Evolutionary conservation across 1,140 invertebrate genomes (phyloP).

Genomic region (Rhagoletis pomonella): DNA sequence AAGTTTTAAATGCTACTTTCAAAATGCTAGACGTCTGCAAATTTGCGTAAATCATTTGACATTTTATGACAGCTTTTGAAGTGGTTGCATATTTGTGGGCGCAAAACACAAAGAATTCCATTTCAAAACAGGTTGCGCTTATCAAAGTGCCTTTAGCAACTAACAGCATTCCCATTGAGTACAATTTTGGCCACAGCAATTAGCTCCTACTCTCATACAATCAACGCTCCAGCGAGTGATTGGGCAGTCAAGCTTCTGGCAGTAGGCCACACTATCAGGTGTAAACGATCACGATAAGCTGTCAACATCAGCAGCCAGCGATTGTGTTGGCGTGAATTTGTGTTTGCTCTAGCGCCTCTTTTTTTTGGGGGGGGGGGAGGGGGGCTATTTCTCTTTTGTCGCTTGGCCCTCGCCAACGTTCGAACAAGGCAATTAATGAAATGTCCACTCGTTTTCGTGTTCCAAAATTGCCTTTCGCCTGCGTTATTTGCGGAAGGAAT

Average conservation of each 20-base stretch:
- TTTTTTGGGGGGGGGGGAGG: neutral
- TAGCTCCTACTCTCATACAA: neutral
- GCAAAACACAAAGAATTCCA: neutral
- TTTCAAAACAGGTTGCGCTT: neutral
- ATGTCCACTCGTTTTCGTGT: conserved; percentile 1
- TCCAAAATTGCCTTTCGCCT: neutral
- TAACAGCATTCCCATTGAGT: neutral
- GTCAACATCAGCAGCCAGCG: neutral
- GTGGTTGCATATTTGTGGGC: neutral
- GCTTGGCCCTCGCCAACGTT: neutral
- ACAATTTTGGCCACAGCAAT: neutral
- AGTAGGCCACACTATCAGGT: conserved; percentile 7
- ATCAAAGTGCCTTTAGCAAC: neutral
- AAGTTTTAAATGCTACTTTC: neutral
- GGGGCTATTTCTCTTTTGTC: neutral
- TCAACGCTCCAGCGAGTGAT: neutral
- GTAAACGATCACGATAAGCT: neutral
- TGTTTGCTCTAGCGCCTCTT: neutral
- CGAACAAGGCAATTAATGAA: conserved; percentile 19
- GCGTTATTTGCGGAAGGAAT: neutral
- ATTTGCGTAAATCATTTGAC: conserved; percentile 43
- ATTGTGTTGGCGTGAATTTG: neutral
- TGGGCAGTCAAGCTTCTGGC: neutral
- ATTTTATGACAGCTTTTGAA: neutral
- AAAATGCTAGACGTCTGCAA: neutral